Evolutionary conservation across 2,888 invertebrate species (phyloP), one percentile per base, ranked within the genome.

Genomic region (Plebejus anna): DNA sequence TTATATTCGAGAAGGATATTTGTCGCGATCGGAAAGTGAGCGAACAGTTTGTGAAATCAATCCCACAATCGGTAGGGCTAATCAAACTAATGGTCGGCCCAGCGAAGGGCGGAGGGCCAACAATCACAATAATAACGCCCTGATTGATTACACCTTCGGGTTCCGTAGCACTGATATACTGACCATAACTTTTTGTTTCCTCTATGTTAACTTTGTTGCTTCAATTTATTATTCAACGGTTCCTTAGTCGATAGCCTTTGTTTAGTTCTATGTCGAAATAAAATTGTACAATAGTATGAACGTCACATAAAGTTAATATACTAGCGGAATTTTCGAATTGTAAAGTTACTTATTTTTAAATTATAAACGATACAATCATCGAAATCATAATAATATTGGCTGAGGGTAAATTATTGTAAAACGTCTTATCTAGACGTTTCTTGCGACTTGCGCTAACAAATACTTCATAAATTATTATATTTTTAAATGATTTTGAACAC

Each of bases 31-130:
- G 81, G 80, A 84, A 85, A 85, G 82, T 81, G 82, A 83, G 82
- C 83, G 83, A 86, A 84, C 86, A 87, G 87, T 89, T 90, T 88
- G 86, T 89, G 87, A 86, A 89, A 92, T 92, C 90, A 91, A 92
- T 92, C 92, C 86, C 87, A 89, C 90, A 90, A 90, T 90, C 90
- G 92, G 90, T 89, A 88, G 89, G 91, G 90, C 91, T 90, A 88
- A 89, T 88, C 87, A 81, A 81, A 81, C 80, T 83, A 83, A 83
- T 82, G 81, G 81, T 75, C 88, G 85, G 85, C 84, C 85, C 87
- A 89, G 89, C 86, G 86, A 16, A 32, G 73, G 47, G 22, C 72
- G 6, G n/a, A 28, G 72, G 72, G 22, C 87, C 84, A 87, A 83
- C 87, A 89, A 90, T 90, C 89, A 90, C 89, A 91, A 91, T 88